Percentiles rank a stretch among this genome's conserved stretches.
phyloP scores from a whole-genome alignment of 1,140 invertebrate genomes.

The Caenorhabditis brenneri region DNA sequence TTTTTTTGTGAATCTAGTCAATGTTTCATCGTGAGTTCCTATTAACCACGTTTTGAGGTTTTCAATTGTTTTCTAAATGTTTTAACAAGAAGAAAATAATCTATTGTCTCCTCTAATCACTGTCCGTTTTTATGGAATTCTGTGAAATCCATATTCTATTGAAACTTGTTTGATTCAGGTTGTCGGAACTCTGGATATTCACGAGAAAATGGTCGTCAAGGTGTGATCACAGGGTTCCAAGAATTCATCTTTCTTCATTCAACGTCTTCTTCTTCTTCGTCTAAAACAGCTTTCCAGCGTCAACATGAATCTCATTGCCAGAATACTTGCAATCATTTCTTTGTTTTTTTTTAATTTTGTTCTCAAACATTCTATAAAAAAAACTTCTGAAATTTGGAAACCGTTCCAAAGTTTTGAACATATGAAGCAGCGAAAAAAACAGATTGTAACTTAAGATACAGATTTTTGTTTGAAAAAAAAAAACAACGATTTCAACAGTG shows the following conservation, averaged over 20 bases:
- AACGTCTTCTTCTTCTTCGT: background rate
- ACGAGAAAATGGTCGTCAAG: slow-evolving; percentile 71
- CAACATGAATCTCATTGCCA: background rate
- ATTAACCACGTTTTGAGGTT: slow-evolving; percentile 17
- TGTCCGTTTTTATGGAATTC: background rate
- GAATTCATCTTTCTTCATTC: background rate
- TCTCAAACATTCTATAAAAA: background rate
- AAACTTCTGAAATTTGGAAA: background rate
- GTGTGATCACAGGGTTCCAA: slow-evolving; percentile 43
- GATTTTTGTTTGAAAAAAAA: too few relatives aligned
- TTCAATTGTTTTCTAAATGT: background rate
- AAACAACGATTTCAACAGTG: too few relatives aligned
- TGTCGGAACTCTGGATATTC: slow-evolving; percentile 69
- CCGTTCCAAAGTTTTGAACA: too few relatives aligned
- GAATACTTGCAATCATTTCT: background rate
- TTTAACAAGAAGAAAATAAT: background rate
- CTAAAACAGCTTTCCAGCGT: slow-evolving; percentile 12
- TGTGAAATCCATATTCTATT: background rate
- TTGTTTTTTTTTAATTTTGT: background rate
- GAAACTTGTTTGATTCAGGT: slow-evolving; percentile 63
- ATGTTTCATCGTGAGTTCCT: background rate
- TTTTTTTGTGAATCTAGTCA: background rate
- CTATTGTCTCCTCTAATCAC: background rate
- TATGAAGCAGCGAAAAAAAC: too few relatives aligned
- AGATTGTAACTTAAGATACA: too few relatives aligned